Evolutionary conservation across 2,888 invertebrate species (phyloP), one percentile per base, ranked within the genome.

Genomic region (Pyrochroa serraticornis): DNA sequence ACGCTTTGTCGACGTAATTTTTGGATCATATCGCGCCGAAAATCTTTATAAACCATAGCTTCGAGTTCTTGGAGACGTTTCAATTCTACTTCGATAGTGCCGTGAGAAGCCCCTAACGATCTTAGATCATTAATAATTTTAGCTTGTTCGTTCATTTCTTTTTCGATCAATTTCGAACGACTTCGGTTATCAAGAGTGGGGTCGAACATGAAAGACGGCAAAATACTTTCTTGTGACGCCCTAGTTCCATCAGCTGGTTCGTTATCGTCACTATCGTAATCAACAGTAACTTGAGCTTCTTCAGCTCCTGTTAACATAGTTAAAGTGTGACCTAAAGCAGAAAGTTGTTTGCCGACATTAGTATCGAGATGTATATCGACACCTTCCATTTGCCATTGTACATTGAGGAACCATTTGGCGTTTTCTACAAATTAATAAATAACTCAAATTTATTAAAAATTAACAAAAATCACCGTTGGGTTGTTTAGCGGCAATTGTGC

Each of bases 341-440:
- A 95, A 22, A 98, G 82, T 74, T 97, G 93, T 77, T 97, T 96
- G 48, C 98, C 98, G 38, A 99, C 95, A 77, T 92, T 95, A 0
- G 95, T 93, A 79, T 97, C 97, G 52, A 97, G 81, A 77, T 97
- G 95, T 64, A 97, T 95, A 74, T 97, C 97, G 6, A 97, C 95
- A 45, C 99, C 99, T 78, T 97, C 95, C 99, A 99, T 99, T 81
- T 97, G 93, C 96, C 98, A 98, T 64, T 95, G 92, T 0, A 99
- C 96, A 79, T 97, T 97, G 55, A 99, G 82, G 73, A 97, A 88
- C 98, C 98, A 99, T 77, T 98, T 97, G 2, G 98, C 97, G 79
- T 97, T 94, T 77, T 93, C 93, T 86, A 76, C 56, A 75, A 75
- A 14, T 31, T 1, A 39, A n/a, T 7, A 47, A 48, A 37, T 1